phyloP scores from a whole-genome alignment of 2,888 invertebrate species.

The Lepidocyrtinus sp. region DNA sequence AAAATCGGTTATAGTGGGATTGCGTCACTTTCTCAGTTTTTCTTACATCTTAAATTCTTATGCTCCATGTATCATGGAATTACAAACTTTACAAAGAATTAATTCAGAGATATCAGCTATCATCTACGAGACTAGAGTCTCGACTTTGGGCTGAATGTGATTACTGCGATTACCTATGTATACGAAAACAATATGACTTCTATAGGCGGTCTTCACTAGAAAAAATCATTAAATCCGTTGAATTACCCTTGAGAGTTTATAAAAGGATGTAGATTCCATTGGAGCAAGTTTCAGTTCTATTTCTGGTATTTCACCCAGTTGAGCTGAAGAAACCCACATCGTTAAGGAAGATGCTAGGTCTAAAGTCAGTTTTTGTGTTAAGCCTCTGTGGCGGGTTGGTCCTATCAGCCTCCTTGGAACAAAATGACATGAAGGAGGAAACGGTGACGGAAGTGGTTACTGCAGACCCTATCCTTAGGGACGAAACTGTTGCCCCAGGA shows the following conservation, averaged over 20 bases:
- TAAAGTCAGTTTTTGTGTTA: not conserved
- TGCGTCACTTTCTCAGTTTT: not conserved
- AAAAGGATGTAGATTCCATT: not conserved
- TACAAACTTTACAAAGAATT: too few relatives aligned
- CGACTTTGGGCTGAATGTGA: too few relatives aligned
- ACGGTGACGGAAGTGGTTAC: conserved; percentile 21
- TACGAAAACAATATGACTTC: too few relatives aligned
- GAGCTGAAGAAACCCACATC: not conserved
- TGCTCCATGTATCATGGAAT: too few relatives aligned
- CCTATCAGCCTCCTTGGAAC: not conserved
- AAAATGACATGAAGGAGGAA: conserved; percentile 1
- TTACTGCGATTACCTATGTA: too few relatives aligned
- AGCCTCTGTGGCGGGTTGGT: not conserved
- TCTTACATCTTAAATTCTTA: too few relatives aligned
- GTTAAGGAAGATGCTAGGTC: too few relatives aligned
- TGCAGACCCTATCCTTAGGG: not conserved
- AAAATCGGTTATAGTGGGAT: not conserved
- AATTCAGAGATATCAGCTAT: too few relatives aligned
- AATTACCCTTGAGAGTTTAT: too few relatives aligned
- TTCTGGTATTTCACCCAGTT: not conserved
- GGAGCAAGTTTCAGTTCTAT: not conserved
- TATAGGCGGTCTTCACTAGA: too few relatives aligned
- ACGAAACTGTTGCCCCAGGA: not conserved
- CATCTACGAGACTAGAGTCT: too few relatives aligned
- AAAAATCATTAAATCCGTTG: too few relatives aligned